phyloP scores from a whole-genome alignment of 2,888 invertebrate species.

The Amiota minor region DNA sequence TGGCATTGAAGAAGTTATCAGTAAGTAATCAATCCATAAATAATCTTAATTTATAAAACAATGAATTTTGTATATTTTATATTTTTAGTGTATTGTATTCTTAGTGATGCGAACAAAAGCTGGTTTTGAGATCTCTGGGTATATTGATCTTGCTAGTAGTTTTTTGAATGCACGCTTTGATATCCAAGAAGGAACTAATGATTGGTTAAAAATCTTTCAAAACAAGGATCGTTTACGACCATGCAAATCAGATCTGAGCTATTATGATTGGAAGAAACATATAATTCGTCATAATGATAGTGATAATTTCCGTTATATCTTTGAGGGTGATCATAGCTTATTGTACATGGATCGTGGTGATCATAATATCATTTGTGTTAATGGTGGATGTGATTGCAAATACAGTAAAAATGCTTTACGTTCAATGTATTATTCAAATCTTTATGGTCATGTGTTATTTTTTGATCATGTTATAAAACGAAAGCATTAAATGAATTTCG shows the following conservation, averaged over 20 bases:
- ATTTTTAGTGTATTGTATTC: constrained; percentile 48
- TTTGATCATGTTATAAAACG: constrained; percentile 51
- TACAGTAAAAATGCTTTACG: constrained; percentile 34
- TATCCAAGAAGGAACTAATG: constrained; percentile 18
- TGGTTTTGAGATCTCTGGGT: constrained; percentile 49
- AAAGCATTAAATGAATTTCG: constrained; percentile 42
- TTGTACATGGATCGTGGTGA: constrained; percentile 49
- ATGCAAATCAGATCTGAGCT: constrained; percentile 43
- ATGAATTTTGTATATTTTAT: background rate
- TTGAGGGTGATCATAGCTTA: constrained; percentile 46
- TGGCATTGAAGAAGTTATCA: constrained; percentile 44
- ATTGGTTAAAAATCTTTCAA: constrained; percentile 51
- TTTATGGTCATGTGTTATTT: constrained; percentile 51
- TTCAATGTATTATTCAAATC: constrained; percentile 36
- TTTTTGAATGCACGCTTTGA: constrained; percentile 34
- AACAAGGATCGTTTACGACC: constrained; percentile 43
- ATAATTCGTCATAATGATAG: constrained; percentile 39
- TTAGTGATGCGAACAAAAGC: constrained; percentile 45
- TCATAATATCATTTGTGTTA: constrained; percentile 51
- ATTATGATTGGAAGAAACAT: constrained; percentile 47
- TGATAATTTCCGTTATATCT: constrained; percentile 42
- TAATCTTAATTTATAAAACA: background rate
- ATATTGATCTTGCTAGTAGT: constrained; percentile 51
- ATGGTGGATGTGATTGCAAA: constrained; percentile 41
- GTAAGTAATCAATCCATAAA: constrained; percentile 28